Base-by-base conservation (phyloP, 2,113 vertebrate genomes). In the Orycteropus afer region DNA sequence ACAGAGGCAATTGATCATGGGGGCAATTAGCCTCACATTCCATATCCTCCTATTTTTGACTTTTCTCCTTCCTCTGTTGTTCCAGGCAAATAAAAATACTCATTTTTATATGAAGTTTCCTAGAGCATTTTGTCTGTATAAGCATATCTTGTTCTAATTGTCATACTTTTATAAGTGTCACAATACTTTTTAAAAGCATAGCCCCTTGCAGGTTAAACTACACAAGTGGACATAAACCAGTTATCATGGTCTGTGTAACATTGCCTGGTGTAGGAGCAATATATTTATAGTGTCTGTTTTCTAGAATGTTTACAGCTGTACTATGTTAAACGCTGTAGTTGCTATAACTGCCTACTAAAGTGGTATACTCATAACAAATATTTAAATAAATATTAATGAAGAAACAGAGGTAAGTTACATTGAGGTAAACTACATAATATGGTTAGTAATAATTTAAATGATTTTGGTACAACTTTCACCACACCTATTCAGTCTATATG, bases 311-410 rank as follows among this genome's bases (percentile, higher is more conserved):
- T 69, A 27, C 0, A 59, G 15, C 89, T 89, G 37, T 69, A 27
- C 14, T 81, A 10, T 11, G 3, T 76, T 63, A 4, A 65, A 20
- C 40, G 73, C 12, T 61, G 0, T 37, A 47, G 40, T 79, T 61
- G 47, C 55, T 82, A 3, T 89, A 63, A 55, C 5, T 47, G 71
- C n/a, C 85, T 53, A 18, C 40, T 18, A 84, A 40, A 25, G 29
- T 37, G 37, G 57, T 71, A 63, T 67, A 92, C 53, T 90, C 18
- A 40, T 45, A 13, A n/a, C 2, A 57, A 61, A 29, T 37, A 76
- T 69, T 93, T 71, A 93, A 84, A 45, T 61, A 88, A 89, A n/a
- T 73, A 10, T 37, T 57, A 25, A 29, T 93, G 32, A 42, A 87
- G 27, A 83, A 79, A 37, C 40, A 76, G 37, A 25, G 80, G 2